Base-by-base conservation (phyloP, 2,797 vertebrate species). In the Chloroceryle inda region DNA sequence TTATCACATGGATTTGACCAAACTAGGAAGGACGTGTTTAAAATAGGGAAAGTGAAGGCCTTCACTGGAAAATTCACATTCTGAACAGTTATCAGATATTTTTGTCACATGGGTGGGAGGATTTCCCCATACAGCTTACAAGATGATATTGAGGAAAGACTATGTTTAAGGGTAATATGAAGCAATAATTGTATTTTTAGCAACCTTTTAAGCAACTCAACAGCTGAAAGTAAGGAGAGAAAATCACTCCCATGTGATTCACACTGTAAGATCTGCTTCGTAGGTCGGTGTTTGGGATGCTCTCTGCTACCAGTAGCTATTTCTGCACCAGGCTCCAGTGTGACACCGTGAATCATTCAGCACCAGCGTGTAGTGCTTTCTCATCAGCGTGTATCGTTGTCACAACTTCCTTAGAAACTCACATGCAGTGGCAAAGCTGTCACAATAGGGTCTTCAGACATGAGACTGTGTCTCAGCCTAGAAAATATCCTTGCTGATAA, bases 171-270 rank as follows among this genome's bases (percentile, higher is more conserved):
- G 80, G 40, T 77, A 95, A 64, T 87, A 92, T 94, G 96, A 82
- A 76, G 89, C 77, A 96, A 95, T 33, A 85, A 45, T 62, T 9
- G 12, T 74, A 94, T 94, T 93, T 97, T 96, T 95, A 95, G 93
- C 49, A 82, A 58, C 20, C 11, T 87, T 79, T 90, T 88, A 79
- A 88, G 79, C 78, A 95, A 88, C 20, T 61, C 42, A 91, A 56
- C 55, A 94, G 77, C 61, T 96, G 85, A 77, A 93, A 94, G 23
- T 59, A 69, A 73, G 74, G 26, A 76, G 37, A 44, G 23, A 84
- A 42, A 58, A 85, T 84, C 77, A 88, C 71, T 88, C 68, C 74
- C 67, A 74, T 10, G 5, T 95, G 95, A 94, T 88, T 92, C 90
- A 81, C 3, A 0, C 38, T 58, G 52, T 74, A 87, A 56, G 40